These are phyloP conservation scores for Cheilosia scutellata DNA, from an alignment of 2,888 invertebrate species.

Conservation along the genomic window DNA sequence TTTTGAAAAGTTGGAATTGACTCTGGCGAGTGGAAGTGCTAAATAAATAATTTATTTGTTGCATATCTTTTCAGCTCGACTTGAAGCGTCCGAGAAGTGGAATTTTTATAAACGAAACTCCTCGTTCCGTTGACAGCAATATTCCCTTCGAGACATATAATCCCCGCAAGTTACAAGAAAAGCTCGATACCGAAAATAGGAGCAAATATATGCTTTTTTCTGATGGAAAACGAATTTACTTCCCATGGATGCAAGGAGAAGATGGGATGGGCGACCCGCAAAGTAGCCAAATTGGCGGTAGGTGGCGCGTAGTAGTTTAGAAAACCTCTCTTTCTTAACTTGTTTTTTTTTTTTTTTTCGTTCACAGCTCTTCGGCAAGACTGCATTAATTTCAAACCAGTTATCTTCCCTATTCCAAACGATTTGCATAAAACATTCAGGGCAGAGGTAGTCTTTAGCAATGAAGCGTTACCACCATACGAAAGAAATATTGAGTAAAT, in stretches of 20 bases:
- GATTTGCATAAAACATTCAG: constrained; percentile 80
- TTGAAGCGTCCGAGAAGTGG: constrained; percentile 82
- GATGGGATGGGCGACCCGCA: neutral
- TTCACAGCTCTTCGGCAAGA: constrained; percentile 22
- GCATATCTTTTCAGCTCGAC: constrained; percentile 78
- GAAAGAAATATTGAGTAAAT: constrained; percentile 3
- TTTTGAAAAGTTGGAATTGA: no score
- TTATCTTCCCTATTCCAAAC: constrained; percentile 78
- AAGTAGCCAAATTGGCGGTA: neutral
- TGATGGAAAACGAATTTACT: constrained; percentile 47
- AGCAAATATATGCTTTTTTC: constrained; percentile 78
- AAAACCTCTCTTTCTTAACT: neutral
- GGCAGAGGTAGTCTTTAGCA: constrained; percentile 80
- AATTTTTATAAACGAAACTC: constrained; percentile 81
- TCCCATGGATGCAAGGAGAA: constrained; percentile 28
- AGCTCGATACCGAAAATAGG: constrained; percentile 79
- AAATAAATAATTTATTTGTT: neutral
- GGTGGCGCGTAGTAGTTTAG: neutral
- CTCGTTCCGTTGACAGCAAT: constrained; percentile 77
- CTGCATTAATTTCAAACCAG: constrained; percentile 23
- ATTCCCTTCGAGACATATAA: constrained; percentile 81
- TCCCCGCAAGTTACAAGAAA: constrained; percentile 81
- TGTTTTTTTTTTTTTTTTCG: no score
- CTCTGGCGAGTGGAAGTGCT: no score
- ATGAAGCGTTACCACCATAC: constrained; percentile 70